Conservation (phyloP, 1,140 invertebrate species). For the Hylaeus anthracinus region DNA sequence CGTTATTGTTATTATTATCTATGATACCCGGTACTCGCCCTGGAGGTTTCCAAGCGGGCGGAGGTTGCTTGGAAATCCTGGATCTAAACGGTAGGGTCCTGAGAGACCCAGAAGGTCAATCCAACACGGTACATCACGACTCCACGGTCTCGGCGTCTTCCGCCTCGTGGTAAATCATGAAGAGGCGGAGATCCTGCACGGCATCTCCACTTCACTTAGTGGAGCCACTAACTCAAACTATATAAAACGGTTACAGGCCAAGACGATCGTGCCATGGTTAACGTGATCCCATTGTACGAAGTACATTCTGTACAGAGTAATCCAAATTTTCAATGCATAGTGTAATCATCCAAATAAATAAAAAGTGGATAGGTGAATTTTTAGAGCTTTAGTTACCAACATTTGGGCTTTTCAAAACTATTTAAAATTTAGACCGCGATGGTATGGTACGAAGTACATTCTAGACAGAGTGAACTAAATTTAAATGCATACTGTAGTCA, state of each 20-base stretch:
- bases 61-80: conserved; percentile 29
- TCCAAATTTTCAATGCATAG: no score
- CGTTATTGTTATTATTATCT: no score
- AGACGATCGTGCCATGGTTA: conserved; percentile 10
- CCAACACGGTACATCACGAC: conserved; percentile 34
- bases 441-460: no score
- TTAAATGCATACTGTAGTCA: no score
- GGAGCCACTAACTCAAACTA: background rate
- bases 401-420: no score
- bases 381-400: no score
- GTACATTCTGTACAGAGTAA: background rate
- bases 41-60: no score
- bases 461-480: no score
- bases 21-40: no score
- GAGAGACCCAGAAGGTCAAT: conserved; percentile 47
- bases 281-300: conserved; percentile 6
- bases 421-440: no score
- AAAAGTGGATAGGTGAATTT: no score
- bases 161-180: conserved; percentile 42
- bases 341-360: no score
- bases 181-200: conserved; percentile 11
- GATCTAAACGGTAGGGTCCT: conserved; percentile 32
- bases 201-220: conserved; percentile 21
- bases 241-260: conserved; percentile 4
- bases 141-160: conserved; percentile 29